Base-by-base conservation (phyloP, 2,888 invertebrate genomes). In the Xylota sylvarum region DNA sequence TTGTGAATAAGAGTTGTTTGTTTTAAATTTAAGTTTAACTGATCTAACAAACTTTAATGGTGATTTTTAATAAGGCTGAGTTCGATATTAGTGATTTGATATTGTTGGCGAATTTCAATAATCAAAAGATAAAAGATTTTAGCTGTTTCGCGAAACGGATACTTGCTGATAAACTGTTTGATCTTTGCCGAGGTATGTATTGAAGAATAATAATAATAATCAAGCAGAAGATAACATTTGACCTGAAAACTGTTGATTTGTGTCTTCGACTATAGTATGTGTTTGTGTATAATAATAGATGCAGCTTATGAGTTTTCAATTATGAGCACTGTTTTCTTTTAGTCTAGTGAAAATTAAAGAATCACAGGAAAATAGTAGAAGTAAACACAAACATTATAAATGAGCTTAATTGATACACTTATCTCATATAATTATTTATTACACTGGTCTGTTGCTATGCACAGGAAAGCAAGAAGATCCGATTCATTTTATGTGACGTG, bases 1-100 rank as follows among this genome's bases (percentile, higher is more conserved):
- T 48, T 2, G 4, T 37, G 12, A 5, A 23, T 6, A 40, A 40
- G 12, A 67, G 32, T 46, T 32, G 2, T 23, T 27, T 67, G 10
- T 37, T n/a, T 17, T 9, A 5, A 19, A 1, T 40, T 58, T 19
- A 46, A 50, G 23, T 52, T 17, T 12, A 43, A 35, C 30, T 40
- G 48, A 37, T 2, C 43, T 46, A 62, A 79, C 70, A 27, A 72
- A 69, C 67, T 69, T 82, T 82, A 82, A 82, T 82, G 82, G 82
- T 82, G 82, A 62, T 82, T 70, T 77, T 77, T 32, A 82, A 72
- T 46, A 82, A 65, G 35, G 14, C 32, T 50, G 40, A 77, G 17
- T n/a, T 37, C 27, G 48, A 77, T 35, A 27, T 70, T 23, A 58
- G 74, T 69, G 76, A 56, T 70, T 70, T 77, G 12, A 10, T 70